Base-by-base conservation (phyloP, 2,888 invertebrate genomes). In the Callyntrura guangdongensis region DNA sequence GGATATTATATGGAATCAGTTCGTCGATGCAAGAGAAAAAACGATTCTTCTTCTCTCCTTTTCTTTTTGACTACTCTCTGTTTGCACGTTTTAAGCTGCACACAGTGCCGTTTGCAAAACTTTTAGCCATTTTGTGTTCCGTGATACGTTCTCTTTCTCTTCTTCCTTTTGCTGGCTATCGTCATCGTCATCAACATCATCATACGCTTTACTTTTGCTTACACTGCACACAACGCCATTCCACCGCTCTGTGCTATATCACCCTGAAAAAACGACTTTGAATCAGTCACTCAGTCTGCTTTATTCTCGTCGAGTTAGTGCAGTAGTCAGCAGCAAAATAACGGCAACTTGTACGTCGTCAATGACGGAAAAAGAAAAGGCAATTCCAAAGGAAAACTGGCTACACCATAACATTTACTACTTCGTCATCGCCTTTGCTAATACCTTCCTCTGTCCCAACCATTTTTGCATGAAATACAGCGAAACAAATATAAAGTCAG, bases 241-340 rank as follows among this genome's bases (percentile, higher is more conserved):
- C 27, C 82, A 82, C 12, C 17, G 56, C 45, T 4, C 36, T 14
- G 17, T 61, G 59, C 36, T 69, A 88, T 83, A 69, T 83, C 81
- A 81, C 47, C 61, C 72, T 59, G 72, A 88, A 56, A 89, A 61
- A 89, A 89, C 64, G 83, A 84, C 83, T 85, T 89, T 59, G 64
- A 89, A 72, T 77, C 69, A 90, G 79, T 85, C 90, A 86, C 74
- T 89, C 85, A 79, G 77, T 83, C 53, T 74, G 8, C 47, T 27
- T 79, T 79, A n/a, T 84, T 89, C 79, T 89, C 85, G 67, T 56
- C 84, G 56, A 72, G 79, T 25, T 67, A 72, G 67, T 67, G 67
- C 27, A 67, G 67, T 20, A 72, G 72, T 72, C 72, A 72, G 36
- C 72, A 74, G 53, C 36, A 79, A 53, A 79, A 27, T 49, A 67